Base-by-base conservation (phyloP, 2,797 vertebrate genomes). In the Aselliscus stoliczkanus region DNA sequence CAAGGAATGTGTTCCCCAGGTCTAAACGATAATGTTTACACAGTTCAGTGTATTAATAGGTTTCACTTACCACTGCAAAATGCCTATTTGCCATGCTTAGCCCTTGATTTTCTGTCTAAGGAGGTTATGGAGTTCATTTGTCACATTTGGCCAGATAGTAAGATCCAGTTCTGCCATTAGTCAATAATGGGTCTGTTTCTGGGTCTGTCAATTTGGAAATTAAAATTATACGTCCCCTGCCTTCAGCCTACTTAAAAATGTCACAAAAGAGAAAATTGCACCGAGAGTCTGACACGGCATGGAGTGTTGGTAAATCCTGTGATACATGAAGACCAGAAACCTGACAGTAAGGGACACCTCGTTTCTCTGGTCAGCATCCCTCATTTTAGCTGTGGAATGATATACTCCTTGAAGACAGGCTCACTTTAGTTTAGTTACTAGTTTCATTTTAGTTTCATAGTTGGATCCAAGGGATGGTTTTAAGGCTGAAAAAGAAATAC, bases 401-500 rank as follows among this genome's bases (percentile, higher is more conserved):
- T 34, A 27, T 5, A 23, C 44, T 75, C 62, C 75, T 73, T 67
- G 82, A 72, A 47, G 84, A 80, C 5, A 93, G 76, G 18, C 18
- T 60, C 70, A 65, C 67, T n/a, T n/a, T n/a, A n/a, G n/a, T n/a
- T n/a, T n/a, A 65, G 39, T 90, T 80, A 85, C 52, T 82, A 67
- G 81, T 39, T 92, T 97, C 85, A 34, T 20, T 85, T 81, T 7
- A 90, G 77, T 88, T 79, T 94, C 92, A 93, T 97, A 88, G 77
- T 67, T 89, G 77, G 67, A 96, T 93, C 62, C 58, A 90, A 86
- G 34, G 39, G 56, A 88, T 95, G 77, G 76, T 84, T 97, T 97
- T 86, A 93, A 96, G 82, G 80, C 37, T 72, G 88, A 84, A 93
- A 88, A 73, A 95, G 84, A 96, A 94, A 92, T 96, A 47, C 76